Evolutionary conservation across 2,888 invertebrate species (phyloP).

Genomic region (Colletes collaris): DNA sequence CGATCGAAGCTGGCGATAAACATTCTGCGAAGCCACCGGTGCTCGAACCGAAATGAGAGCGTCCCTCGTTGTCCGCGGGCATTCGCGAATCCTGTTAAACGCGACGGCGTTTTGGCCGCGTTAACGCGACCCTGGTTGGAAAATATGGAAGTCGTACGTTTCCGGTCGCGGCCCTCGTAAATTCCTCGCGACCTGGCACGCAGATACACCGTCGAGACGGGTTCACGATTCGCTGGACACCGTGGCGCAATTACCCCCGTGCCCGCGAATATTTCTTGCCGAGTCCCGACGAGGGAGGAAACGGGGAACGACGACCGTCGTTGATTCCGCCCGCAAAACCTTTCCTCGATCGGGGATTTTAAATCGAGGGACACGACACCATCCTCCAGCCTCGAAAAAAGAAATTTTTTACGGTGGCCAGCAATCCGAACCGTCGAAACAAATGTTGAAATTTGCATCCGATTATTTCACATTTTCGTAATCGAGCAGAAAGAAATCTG

Average conservation of each 20-base stretch:
- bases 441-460: too few relatives aligned
- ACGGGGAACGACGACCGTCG: conserved; percentile 23
- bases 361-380: too few relatives aligned
- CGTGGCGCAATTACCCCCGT: conserved; percentile 48
- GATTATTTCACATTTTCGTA: too few relatives aligned
- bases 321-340: neutral
- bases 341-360: too few relatives aligned
- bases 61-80: conserved; percentile 6
- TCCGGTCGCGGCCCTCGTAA: conserved; percentile 55
- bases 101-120: neutral
- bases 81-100: conserved; percentile 40
- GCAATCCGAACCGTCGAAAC: too few relatives aligned
- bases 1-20: too few relatives aligned
- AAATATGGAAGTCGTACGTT: conserved; percentile 64
- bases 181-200: conserved; percentile 27
- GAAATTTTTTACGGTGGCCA: too few relatives aligned
- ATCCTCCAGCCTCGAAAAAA: too few relatives aligned
- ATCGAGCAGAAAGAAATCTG: too few relatives aligned
- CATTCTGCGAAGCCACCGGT: neutral
- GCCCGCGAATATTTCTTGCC: conserved; percentile 42
- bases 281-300: conserved; percentile 37
- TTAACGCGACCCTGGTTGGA: conserved; percentile 45
- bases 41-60: neutral
- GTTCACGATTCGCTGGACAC: conserved; percentile 56
- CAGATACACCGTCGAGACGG: neutral